Evolutionary conservation across 2,888 invertebrate species (phyloP), one percentile per base, ranked within the genome.

Genomic region (Drosophila setosimentum): DNA sequence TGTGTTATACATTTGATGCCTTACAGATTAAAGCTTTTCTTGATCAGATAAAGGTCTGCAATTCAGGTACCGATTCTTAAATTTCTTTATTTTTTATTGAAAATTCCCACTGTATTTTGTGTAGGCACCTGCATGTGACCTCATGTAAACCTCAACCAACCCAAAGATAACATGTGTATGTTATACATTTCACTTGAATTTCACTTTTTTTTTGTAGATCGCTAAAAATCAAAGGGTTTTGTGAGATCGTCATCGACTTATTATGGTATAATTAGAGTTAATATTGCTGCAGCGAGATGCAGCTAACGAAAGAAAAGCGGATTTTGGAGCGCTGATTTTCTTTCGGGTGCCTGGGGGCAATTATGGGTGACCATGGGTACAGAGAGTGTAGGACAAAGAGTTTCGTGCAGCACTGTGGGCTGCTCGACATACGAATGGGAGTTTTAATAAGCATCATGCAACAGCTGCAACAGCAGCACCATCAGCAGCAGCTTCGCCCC

Each of bases 321-420:
- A 83, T 90, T 86, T 71, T 64, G 59, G 32, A 54, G 50, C 29
- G 50, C 50, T n/a, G 50, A 27, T 50, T 24, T 49, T 29, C 49
- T 27, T 18, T 49, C 6, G 29, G 29, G 18, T 11, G 50, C 24
- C 32, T 50, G 24, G 65, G 67, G 68, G 69, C 86, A 87, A 82
- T 86, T 82, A 87, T 55, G 84, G 73, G 82, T 73, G 81, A 68
- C 88, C 82, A 85, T 82, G 78, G 68, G 70, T 73, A 71, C 87
- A 81, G 81, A 73, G 57, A 73, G 77, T 63, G 69, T 29, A 27
- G 35, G 33, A 57, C 63, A 37, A 37, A 51, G 61, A 81, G 64
- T 77, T 77, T 81, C 67, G 37, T 68, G 82, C 67, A 50, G 53
- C 78, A 73, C 80, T 67, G 59, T 73, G 29, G 42, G 42, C 40